Conservation (phyloP, 2,888 invertebrate genomes). For the Abscondita cerata region DNA sequence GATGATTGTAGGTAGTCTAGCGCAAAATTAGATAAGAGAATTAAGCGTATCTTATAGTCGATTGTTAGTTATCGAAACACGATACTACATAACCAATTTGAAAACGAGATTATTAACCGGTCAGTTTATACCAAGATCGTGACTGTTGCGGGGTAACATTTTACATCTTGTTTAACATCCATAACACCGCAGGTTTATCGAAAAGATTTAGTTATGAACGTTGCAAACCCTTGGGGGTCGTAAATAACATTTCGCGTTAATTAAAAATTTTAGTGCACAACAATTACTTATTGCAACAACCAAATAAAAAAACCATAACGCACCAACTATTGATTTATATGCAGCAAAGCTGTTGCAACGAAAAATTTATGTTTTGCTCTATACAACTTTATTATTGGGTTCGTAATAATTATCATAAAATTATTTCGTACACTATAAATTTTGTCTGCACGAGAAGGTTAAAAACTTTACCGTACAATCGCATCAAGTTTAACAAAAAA, state of each 20-base stretch:
- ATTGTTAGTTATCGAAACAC: conserved; percentile 22
- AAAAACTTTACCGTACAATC: background rate
- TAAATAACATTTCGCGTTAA: conserved; percentile 24
- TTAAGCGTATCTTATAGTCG: conserved; percentile 19
- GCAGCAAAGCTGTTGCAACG: conserved; percentile 12
- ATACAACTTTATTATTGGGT: conserved; percentile 25
- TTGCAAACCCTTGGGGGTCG: conserved; percentile 6
- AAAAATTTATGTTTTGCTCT: conserved; percentile 18
- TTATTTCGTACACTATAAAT: conserved; percentile 5
- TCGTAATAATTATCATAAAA: conserved; percentile 25
- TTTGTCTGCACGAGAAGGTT: too few relatives aligned
- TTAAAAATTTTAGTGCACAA: conserved; percentile 27
- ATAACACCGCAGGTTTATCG: background rate
- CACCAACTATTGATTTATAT: conserved; percentile 18
- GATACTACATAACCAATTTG: conserved; percentile 20
- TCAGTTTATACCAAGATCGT: conserved; percentile 14
- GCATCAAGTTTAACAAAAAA: background rate
- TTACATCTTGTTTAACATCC: conserved; percentile 2
- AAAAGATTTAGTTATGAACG: conserved; percentile 19
- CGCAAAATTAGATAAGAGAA: conserved; percentile 22
- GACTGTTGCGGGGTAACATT: conserved; percentile 17
- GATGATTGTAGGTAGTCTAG: conserved; percentile 5
- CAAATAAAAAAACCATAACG: conserved; percentile 18
- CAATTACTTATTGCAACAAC: conserved; percentile 25
- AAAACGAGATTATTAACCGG: conserved; percentile 22